Evolutionary conservation across 2,888 invertebrate species (phyloP), one percentile per base, ranked within the genome.

Genomic region (Dasypolia templi): DNA sequence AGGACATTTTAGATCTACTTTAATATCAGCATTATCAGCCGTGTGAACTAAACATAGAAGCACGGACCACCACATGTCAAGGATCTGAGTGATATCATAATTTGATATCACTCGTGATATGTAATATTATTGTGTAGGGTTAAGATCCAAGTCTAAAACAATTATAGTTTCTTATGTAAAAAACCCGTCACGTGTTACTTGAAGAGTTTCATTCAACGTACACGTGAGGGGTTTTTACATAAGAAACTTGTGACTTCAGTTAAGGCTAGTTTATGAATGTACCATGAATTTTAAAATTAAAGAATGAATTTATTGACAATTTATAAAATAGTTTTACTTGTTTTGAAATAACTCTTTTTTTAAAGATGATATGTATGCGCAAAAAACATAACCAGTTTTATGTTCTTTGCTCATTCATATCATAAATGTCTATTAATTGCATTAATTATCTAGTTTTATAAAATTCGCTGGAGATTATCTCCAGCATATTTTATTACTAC

Each of bases 141-240:
- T n/a, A 61, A 39, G 66, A 73, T 32, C 68, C 32, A 83, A 83
- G 83, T 83, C 80, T 67, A 22, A 39, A 68, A 67, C n/a, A 73
- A 68, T 83, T 65, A 83, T 74, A 12, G 61, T 79, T n/a, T n/a
- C n/a, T n/a, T n/a, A n/a, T n/a, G n/a, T n/a, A n/a, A n/a, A n/a
- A n/a, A n/a, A n/a, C n/a, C n/a, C n/a, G n/a, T n/a, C n/a, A n/a
- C n/a, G n/a, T n/a, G n/a, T n/a, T n/a, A n/a, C n/a, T n/a, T n/a
- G n/a, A n/a, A 29, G 42, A 72, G 66, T 65, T 63, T 65, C 67
- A 63, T 66, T 55, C 22, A 62, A 55, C 11, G 14, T 19, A 19
- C 59, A 73, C 83, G 83, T 80, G 83, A 56, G 44, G 2, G 26
- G 80, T 56, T 82, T 72, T 83, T 83, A 51, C 29, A 56, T 55